Conservation (phyloP, 2,888 invertebrate genomes). For the Ethmia dodecea region DNA sequence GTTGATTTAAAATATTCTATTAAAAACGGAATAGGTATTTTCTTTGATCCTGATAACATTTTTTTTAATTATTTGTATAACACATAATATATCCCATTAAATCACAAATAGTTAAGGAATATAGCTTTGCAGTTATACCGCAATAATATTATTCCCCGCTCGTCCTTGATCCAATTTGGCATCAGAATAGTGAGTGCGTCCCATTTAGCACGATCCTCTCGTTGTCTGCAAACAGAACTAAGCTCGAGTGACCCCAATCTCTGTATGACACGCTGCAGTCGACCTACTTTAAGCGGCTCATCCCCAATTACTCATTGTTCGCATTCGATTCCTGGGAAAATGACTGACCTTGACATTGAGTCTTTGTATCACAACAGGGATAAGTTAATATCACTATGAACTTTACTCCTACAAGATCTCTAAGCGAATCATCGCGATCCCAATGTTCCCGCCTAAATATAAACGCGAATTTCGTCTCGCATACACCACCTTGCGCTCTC, state of each 20-base stretch:
- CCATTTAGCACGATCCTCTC: conserved; percentile 42
- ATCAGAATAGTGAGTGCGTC: conserved; percentile 36
- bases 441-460: conserved; percentile 59
- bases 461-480: conserved; percentile 55
- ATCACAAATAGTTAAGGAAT: too few relatives aligned
- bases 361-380: too few relatives aligned
- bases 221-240: conserved; percentile 43
- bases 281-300: conserved; percentile 44
- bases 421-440: conserved; percentile 37
- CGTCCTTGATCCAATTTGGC: conserved; percentile 23
- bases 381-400: background rate
- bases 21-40: too few relatives aligned
- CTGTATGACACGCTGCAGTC: conserved; percentile 41
- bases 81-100: too few relatives aligned
- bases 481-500: conserved; percentile 62
- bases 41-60: too few relatives aligned
- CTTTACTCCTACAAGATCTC: conserved; percentile 1
- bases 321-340: conserved; percentile 17
- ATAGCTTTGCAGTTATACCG: too few relatives aligned
- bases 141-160: background rate
- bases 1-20: too few relatives aligned
- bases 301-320: conserved; percentile 30
- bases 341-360: conserved; percentile 25
- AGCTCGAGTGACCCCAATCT: conserved; percentile 54
- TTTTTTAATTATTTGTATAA: too few relatives aligned